Evolutionary conservation across 2,797 vertebrate genomes (phyloP), one percentile per base, ranked within the genome.

Genomic region (Triplophysa bombifrons): DNA sequence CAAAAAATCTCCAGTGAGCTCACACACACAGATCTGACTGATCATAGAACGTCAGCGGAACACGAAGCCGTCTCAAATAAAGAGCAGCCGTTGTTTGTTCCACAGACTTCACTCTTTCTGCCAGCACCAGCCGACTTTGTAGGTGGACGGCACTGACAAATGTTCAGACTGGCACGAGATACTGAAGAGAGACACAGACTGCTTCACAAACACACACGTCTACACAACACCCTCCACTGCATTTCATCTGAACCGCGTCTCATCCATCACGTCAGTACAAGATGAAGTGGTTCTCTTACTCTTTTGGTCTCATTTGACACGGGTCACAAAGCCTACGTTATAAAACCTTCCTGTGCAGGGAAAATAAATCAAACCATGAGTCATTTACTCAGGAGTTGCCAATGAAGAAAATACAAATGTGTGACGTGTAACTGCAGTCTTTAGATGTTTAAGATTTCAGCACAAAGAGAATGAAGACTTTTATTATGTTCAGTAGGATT

Each of bases 61-160:
- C 48, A 50, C 17, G 48, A 50, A 53, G 51, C 51, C 16, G 51
- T 46, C 80, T 74, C 73, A 86, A 79, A 83, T 79, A 81, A 60
- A 60, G 56, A 83, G 86, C 86, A 88, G 87, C 87, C 84, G 85
- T 85, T 86, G 87, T 88, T 88, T 88, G 86, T 89, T 85, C 82
- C 82, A 85, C 75, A 80, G 84, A 80, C 84, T 88, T 84, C 80
- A 79, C 84, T 71, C 82, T 71, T 85, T 78, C 78, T 88, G 88
- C 85, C 88, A 84, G 82, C 82, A 81, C 85, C 83, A 85, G 85
- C 83, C 70, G 74, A 86, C 85, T 80, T 85, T 82, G 85, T 87
- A 89, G 84, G 85, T 87, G 87, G 87, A 86, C 84, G 77, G 83
- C 82, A 72, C 72, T 84, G 84, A 85, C 86, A 86, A 88, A 88